These are phyloP conservation scores for Pteruthius melanotis DNA, from an alignment of 2,113 vertebrate species.

Conservation along the genomic window DNA sequence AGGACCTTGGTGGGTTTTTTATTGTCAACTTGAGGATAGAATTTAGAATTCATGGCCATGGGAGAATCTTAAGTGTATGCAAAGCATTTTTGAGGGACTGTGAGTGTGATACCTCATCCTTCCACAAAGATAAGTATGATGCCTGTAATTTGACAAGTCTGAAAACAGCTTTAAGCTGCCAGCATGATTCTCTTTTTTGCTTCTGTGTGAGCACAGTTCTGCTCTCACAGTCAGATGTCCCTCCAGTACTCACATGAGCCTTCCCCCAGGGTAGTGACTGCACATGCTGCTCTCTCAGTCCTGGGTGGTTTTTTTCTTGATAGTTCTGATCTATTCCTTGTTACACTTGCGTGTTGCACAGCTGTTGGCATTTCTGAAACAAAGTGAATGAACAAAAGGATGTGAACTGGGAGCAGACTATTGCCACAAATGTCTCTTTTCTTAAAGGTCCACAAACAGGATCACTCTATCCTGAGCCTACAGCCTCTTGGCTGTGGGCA, in stretches of 20 bases:
- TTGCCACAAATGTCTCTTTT: background rate
- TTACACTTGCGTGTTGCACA: background rate
- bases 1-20: background rate
- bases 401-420: background rate
- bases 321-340: background rate
- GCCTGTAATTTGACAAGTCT: background rate
- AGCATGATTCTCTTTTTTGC: background rate
- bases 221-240: background rate
- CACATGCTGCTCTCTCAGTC: background rate
- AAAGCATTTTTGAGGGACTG: background rate
- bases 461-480: background rate
- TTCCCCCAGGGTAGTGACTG: background rate
- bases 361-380: background rate
- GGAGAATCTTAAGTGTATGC: background rate
- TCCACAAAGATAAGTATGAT: background rate
- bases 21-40: background rate
- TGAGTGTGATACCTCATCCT: background rate
- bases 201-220: background rate
- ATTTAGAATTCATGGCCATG: background rate
- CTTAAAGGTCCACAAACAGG: background rate
- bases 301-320: background rate
- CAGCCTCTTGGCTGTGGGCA: background rate
- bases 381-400: background rate
- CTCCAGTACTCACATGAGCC: background rate
- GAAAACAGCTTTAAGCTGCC: background rate